A percentile compares a stretch with the other conserved stretches of the same genome.
These are phyloP conservation scores for Drosophila orena DNA, from an alignment of 1,140 invertebrate genomes.

Conservation along the genomic window DNA sequence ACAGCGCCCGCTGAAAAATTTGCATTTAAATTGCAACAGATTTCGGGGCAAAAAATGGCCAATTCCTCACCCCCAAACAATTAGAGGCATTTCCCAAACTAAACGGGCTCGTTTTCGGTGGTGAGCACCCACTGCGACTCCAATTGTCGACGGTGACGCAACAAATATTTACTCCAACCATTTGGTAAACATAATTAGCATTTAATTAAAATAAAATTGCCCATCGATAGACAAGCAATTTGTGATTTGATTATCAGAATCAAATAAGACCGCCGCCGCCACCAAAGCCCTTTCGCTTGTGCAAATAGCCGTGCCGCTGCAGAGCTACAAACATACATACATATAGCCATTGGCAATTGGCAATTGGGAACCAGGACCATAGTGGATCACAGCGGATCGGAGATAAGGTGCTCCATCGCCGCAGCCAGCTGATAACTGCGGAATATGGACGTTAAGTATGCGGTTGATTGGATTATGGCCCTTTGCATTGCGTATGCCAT, in stretches of 20 bases:
- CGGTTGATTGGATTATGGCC: constrained; percentile 71
- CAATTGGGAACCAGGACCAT: constrained; percentile 25
- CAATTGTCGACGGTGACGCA: constrained; percentile 19
- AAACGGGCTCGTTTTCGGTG: constrained; percentile 5
- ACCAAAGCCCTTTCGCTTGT: constrained; percentile 46
- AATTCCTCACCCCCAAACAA: constrained; percentile 33
- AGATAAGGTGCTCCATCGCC: constrained; percentile 38
- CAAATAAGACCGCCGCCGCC: constrained; percentile 66
- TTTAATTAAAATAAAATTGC: constrained; percentile 82
- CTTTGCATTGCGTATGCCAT: constrained; percentile 31
- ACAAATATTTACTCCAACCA: constrained; percentile 67
- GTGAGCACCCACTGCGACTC: not conserved
- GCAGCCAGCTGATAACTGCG: constrained; percentile 49
- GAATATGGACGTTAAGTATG: constrained; percentile 55
- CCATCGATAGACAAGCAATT: constrained; percentile 70
- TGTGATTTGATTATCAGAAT: constrained; percentile 78
- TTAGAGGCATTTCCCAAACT: constrained; percentile 27
- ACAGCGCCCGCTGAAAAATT: constrained; percentile 48
- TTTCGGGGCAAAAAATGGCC: constrained; percentile 17
- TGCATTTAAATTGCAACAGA: constrained; percentile 71
- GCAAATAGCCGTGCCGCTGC: constrained; percentile 22
- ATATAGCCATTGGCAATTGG: not conserved
- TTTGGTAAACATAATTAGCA: constrained; percentile 79
- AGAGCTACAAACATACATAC: not conserved
- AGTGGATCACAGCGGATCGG: no score